phyloP scores from a whole-genome alignment of 2,797 vertebrate genomes.

The Microctenopoma lineatum region DNA sequence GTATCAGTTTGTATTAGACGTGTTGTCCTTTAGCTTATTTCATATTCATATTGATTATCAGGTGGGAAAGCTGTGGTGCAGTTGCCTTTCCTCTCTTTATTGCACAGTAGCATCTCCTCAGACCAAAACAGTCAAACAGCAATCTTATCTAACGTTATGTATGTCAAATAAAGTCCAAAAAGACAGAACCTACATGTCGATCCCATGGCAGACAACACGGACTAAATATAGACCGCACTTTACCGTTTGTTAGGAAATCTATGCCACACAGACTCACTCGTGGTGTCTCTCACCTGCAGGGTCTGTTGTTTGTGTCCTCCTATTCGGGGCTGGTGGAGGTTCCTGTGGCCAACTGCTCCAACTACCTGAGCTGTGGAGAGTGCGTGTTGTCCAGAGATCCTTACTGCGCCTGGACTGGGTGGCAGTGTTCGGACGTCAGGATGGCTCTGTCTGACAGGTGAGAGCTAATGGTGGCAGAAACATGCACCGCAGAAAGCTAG shows the following conservation, averaged over 20 bases:
- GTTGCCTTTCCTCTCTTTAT: conserved; percentile 68
- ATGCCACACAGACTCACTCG: not conserved
- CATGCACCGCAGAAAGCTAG: no score
- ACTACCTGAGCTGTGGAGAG: conserved; percentile 91
- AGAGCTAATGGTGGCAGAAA: conserved; percentile 5
- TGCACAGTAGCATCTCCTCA: conserved; percentile 63
- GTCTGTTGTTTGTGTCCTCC: conserved; percentile 88
- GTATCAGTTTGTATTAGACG: conserved; percentile 3
- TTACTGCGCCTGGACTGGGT: conserved; percentile 89
- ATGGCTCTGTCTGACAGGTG: conserved; percentile 83
- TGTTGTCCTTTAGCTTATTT: conserved; percentile 7
- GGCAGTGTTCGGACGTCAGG: conserved; percentile 82
- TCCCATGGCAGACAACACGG: conserved; percentile 32
- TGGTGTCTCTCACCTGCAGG: conserved; percentile 71
- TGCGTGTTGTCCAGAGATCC: conserved; percentile 92
- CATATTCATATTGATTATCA: conserved; percentile 20
- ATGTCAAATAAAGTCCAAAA: conserved; percentile 59
- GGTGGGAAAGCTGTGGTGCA: conserved; percentile 21
- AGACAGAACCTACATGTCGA: conserved; percentile 37
- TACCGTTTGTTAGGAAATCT: conserved; percentile 2
- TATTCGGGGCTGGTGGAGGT: conserved; percentile 87
- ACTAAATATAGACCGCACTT: conserved; percentile 52
- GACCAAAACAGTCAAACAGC: conserved; percentile 45
- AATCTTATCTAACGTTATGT: conserved; percentile 72
- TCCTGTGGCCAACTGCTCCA: conserved; percentile 90